Evolutionary conservation across 2,888 invertebrate species (phyloP), one percentile per base, ranked within the genome.

Genomic region (Cyrtodaria siliqua): DNA sequence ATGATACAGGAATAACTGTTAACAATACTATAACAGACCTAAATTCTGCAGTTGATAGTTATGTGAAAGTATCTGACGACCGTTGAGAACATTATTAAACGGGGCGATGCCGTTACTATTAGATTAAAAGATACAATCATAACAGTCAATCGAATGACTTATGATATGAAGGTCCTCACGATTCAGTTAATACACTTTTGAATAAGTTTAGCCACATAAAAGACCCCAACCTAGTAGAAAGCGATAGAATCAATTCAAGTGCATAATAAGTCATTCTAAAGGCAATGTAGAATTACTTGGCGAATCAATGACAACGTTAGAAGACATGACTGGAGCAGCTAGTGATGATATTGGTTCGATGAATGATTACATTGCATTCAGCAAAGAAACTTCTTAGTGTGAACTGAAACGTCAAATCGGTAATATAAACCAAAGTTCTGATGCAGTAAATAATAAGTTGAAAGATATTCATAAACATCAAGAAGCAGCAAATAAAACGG

Each of bases 161-260:
- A 40, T 26, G 24, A 33, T 18, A n/a, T 63, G n/a, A 26, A 3
- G 8, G 1, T 26, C 8, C 53, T 53, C 3, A 63, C 53, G 20
- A 42, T n/a, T 40, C 63, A 1, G 14, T 63, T 16, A 4, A 33
- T 8, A 33, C 6, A 4, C 4, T 33, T 8, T 33, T 33, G 33
- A 4, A 33, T 8, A 70, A 70, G n/a, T 79, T 62, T 38, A 57
- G 57, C 26, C 70, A 79, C 18, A 61, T 79, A n/a, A 66, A 61
- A 18, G 73, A 74, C 59, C 64, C 62, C 14, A 26, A 52, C 14
- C 27, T 79, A 29, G 40, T 56, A n/a, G 33, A 33, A 63, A 27
- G 26, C 72, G 8, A 53, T 64, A 18, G 64, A 68, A 12, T 23
- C 49, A 8, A 49, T 79, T 20, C 20, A 56, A n/a, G 53, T 8